phyloP scores from a whole-genome alignment of 30 jellyfish, hydroid and myxozoan species.

The Cassiopea xamachana region DNA sequence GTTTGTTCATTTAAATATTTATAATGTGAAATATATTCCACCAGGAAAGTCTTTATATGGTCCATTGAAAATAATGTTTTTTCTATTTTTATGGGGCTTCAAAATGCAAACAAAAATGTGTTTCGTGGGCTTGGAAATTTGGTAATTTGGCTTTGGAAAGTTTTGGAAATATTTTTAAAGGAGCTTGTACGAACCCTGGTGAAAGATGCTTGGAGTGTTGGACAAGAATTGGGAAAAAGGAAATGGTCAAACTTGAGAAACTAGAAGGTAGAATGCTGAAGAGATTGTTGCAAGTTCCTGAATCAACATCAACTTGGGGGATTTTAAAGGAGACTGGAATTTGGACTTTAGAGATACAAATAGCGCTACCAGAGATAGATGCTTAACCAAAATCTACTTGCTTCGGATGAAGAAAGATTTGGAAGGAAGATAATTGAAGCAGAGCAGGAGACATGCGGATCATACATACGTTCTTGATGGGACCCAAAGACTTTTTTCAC shows the following conservation, averaged over 20 bases:
- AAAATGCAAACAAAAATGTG: too few relatives aligned
- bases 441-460: neutral
- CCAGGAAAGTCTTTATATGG: too few relatives aligned
- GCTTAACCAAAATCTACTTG: neutral
- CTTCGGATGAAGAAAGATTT: neutral
- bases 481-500: neutral
- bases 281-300: neutral
- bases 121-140: too few relatives aligned
- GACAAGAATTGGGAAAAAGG: neutral
- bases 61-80: too few relatives aligned
- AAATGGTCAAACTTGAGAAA: neutral
- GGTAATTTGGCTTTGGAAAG: too few relatives aligned
- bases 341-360: neutral
- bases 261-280: neutral
- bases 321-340: neutral
- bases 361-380: neutral
- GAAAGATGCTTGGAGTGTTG: too few relatives aligned
- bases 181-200: too few relatives aligned
- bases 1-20: too few relatives aligned
- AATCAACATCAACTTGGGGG: neutral
- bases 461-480: neutral
- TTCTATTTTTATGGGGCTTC: too few relatives aligned
- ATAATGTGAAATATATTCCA: too few relatives aligned
- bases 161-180: too few relatives aligned
- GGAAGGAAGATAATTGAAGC: neutral